Evolutionary conservation across 2,113 vertebrate genomes (phyloP).

Genomic region (Thinocorus orbignyianus): DNA sequence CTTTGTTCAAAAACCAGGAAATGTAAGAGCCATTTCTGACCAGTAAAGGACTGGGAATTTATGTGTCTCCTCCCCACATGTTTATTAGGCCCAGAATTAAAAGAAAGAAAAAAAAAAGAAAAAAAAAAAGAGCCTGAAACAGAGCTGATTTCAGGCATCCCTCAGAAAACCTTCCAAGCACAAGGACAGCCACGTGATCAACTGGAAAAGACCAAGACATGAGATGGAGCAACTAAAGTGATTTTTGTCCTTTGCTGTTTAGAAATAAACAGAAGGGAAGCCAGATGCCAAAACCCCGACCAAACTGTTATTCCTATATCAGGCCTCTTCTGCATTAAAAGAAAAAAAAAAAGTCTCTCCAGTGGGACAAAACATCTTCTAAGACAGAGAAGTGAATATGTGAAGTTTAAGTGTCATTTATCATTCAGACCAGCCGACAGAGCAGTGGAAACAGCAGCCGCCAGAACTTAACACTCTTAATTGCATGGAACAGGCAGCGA

Average conservation of each 20-base stretch:
- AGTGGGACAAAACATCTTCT: not conserved
- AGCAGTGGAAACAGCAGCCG: not conserved
- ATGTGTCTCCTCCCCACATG: not conserved
- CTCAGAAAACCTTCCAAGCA: not conserved
- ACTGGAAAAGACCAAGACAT: not conserved
- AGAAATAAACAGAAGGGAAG: not conserved
- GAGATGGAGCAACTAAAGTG: not conserved
- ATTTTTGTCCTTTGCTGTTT: not conserved
- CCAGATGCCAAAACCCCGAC: not conserved
- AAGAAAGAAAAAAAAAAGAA: not conserved
- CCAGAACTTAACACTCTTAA: not conserved
- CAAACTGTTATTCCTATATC: not conserved
- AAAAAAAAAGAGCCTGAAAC: not conserved
- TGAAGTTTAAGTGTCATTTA: not conserved
- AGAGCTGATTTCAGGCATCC: conserved; percentile 11
- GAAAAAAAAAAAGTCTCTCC: not conserved
- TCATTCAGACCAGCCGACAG: not conserved
- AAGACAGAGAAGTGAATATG: not conserved
- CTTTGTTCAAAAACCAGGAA: conserved; percentile 66
- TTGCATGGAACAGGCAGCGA: not conserved
- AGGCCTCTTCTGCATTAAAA: not conserved
- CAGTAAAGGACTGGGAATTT: not conserved
- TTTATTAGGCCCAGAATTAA: not conserved
- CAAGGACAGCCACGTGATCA: not conserved
- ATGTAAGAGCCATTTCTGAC: conserved; percentile 13